Evolutionary conservation across 1,140 invertebrate genomes (phyloP), one percentile per base, ranked within the genome.

Genomic region (Drosophila bipectinata): DNA sequence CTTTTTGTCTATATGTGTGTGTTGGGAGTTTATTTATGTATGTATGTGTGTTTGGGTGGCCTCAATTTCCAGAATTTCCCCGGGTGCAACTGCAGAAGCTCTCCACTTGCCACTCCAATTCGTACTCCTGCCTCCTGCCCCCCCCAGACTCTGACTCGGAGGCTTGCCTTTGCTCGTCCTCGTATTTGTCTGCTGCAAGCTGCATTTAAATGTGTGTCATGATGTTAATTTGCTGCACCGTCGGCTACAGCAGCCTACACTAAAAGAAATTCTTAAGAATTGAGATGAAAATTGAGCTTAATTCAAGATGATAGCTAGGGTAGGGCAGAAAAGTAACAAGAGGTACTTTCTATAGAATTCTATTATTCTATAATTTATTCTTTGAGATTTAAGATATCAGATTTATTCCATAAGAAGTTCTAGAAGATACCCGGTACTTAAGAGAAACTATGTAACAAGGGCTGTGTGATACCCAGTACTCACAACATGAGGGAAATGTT

Each of bases 181-280:
- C 37, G 45, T 55, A 64, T 54, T 61, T 68, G 77, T 75, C 62
- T 76, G 60, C 59, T 53, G 32, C 52, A 26, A 58, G 57, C 57
- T 75, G 68, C 77, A 75, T 81, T 81, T 81, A 75, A 87, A 87
- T 87, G 82, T 87, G 75, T 87, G 82, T 82, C 82, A 87, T 81
- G 82, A 59, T 81, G 82, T 87, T 87, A 87, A 87, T 87, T 82
- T 82, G 78, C 75, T 67, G 55, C 81, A 66, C 57, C 57, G 67
- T 26, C 68, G 59, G 61, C 64, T 44, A 44, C 37, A 10, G 8
- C 14, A 4, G 24, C 15, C 15, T 15, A 3, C 44, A 45, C 44
- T 45, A 3, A 1, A 0, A 21, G 15, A 45, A 45, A 18, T 6
- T 14, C 10, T 7, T 8, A 18, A 3, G 7, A 18, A 4, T 15